Conservation (phyloP, 35 echinoderm and acorn worm species). For the Amphiura filiformis region DNA sequence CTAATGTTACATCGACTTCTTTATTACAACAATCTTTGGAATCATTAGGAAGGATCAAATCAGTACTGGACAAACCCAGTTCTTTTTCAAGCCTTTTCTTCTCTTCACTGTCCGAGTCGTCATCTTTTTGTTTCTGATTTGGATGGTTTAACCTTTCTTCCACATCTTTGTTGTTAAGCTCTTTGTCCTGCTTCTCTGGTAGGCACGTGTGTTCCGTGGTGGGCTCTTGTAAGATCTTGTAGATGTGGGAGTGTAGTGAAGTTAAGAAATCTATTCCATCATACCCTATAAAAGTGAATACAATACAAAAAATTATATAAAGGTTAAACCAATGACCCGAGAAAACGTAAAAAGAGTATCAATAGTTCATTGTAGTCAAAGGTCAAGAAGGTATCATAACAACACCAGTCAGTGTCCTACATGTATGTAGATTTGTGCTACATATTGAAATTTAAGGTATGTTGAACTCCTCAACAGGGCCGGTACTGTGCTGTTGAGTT, state of each 20-base stretch:
- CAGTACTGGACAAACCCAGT: neutral
- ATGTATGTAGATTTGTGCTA: too few relatives aligned
- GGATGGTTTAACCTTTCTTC: neutral
- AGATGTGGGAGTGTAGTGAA: neutral
- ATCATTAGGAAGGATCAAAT: neutral
- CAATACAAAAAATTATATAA: too few relatives aligned
- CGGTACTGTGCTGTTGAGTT: too few relatives aligned
- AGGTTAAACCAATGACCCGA: too few relatives aligned
- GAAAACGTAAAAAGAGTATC: too few relatives aligned
- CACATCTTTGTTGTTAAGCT: neutral
- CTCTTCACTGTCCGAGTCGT: neutral
- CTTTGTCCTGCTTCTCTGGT: neutral
- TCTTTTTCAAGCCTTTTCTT: neutral
- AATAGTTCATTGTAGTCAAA: too few relatives aligned
- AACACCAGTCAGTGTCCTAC: too few relatives aligned
- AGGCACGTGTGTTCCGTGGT: neutral
- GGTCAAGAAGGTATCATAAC: too few relatives aligned
- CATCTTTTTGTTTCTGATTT: neutral
- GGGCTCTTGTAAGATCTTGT: neutral
- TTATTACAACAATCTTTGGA: neutral
- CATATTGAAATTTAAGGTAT: too few relatives aligned
- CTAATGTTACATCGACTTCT: neutral
- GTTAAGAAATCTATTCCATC: constrained; percentile 5
- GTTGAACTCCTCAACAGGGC: too few relatives aligned
- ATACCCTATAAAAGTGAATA: neutral